Conservation (phyloP, 1,140 invertebrate species). For the Oedothorax gibbosus region DNA sequence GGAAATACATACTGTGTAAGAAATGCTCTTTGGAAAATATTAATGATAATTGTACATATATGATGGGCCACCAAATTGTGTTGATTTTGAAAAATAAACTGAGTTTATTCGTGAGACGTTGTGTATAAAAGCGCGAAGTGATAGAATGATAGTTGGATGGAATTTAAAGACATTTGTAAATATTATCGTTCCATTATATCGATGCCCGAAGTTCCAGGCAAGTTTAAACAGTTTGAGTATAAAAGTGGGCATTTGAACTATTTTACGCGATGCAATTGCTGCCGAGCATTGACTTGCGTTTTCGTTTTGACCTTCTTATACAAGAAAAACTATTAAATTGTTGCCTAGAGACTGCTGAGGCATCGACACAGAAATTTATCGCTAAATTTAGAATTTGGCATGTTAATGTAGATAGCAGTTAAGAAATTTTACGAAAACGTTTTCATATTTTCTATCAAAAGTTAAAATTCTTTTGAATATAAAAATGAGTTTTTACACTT, state of each 20-base stretch:
- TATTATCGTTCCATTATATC: background rate
- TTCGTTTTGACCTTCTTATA: background rate
- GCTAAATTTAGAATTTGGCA: constrained; percentile 30
- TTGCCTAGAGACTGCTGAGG: background rate
- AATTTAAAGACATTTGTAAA: too few relatives aligned
- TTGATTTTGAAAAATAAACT: too few relatives aligned
- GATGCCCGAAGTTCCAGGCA: background rate
- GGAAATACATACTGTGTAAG: too few relatives aligned
- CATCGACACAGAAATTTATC: background rate
- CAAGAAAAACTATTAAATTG: background rate
- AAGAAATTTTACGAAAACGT: constrained; percentile 31
- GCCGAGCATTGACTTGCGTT: background rate
- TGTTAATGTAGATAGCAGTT: constrained; percentile 6
- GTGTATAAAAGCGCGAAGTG: too few relatives aligned
- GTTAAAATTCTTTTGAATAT: constrained; percentile 18
- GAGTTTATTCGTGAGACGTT: too few relatives aligned
- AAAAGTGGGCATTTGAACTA: constrained; percentile 14
- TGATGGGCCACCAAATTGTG: too few relatives aligned
- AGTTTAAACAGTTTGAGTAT: constrained; percentile 5
- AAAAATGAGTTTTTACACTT: constrained; percentile 27
- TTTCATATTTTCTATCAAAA: constrained; percentile 31
- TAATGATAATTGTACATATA: too few relatives aligned
- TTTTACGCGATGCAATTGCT: background rate
- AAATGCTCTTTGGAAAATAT: too few relatives aligned
- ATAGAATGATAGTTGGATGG: too few relatives aligned